Conservation (phyloP, 1,140 invertebrate species). For the Drosophila pruinosa region DNA sequence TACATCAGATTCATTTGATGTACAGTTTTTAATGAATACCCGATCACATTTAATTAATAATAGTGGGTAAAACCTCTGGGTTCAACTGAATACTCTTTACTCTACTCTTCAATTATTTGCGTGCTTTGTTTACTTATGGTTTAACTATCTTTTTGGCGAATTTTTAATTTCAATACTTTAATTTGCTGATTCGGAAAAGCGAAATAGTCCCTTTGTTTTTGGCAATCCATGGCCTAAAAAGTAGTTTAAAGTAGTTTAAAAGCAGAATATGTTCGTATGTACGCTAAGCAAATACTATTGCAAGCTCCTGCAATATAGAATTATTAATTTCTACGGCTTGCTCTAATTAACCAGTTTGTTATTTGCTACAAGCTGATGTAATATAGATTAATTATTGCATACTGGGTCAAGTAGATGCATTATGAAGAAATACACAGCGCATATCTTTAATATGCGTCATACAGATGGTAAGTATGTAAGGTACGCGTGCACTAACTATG, state of each 20-base stretch:
- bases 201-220: too few relatives aligned
- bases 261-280: background rate
- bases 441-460: slow-evolving; percentile 37
- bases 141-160: too few relatives aligned
- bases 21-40: background rate
- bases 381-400: slow-evolving; percentile 62
- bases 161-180: too few relatives aligned
- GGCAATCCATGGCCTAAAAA: too few relatives aligned
- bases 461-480: too few relatives aligned
- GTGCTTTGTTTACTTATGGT: too few relatives aligned
- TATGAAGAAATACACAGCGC: slow-evolving; percentile 11
- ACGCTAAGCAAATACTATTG: background rate
- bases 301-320: slow-evolving; percentile 16
- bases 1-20: slow-evolving; percentile 44
- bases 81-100: too few relatives aligned
- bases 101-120: too few relatives aligned
- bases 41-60: background rate
- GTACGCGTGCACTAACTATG: slow-evolving; percentile 51
- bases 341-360: slow-evolving; percentile 53
- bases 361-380: slow-evolving; percentile 58
- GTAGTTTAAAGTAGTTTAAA: too few relatives aligned
- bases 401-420: slow-evolving; percentile 69
- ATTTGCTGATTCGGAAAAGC: too few relatives aligned
- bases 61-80: too few relatives aligned
- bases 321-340: slow-evolving; percentile 9